Percentiles rank a stretch among this genome's conserved stretches.
Evolutionary conservation across 2,888 invertebrate genomes (phyloP).

Genomic region (Neria commutata): DNA sequence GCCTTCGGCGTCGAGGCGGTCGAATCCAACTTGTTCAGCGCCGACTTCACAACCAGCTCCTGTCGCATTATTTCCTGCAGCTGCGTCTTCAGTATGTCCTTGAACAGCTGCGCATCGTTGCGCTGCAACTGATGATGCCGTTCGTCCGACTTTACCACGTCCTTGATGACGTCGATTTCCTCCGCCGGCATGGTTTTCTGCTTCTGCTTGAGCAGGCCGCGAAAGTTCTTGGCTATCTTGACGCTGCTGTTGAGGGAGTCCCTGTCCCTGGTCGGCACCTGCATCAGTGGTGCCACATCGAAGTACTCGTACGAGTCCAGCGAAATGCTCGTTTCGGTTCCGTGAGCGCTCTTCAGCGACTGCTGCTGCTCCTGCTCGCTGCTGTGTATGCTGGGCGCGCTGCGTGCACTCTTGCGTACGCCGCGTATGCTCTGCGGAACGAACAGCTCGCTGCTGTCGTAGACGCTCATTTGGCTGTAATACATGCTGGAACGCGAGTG

Average conservation of each 20-base stretch:
- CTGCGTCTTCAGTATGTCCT: conserved; percentile 38
- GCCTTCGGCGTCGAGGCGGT: no score
- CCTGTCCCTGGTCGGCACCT: conserved; percentile 12
- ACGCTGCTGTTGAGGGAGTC: conserved; percentile 21
- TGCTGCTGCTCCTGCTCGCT: no score
- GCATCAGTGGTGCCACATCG: conserved; percentile 31
- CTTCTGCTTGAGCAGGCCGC: conserved; percentile 30
- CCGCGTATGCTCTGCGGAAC: no score
- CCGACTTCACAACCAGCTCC: conserved; percentile 38
- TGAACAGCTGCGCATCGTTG: conserved; percentile 37
- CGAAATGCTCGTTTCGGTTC: conserved; percentile 1
- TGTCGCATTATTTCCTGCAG: conserved; percentile 40
- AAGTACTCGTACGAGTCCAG: conserved; percentile 28
- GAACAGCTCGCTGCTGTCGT: no score
- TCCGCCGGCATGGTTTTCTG: conserved; percentile 27
- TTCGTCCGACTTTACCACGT: conserved; percentile 41
- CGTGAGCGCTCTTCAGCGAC: background rate
- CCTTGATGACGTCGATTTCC: conserved; percentile 38
- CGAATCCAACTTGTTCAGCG: conserved; percentile 30
- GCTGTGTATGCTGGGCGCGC: no score
- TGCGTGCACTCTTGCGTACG: no score
- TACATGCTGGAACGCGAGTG: no score
- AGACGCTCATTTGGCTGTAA: no score
- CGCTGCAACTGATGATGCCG: conserved; percentile 33
- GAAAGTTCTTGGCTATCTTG: conserved; percentile 32